Percentiles rank a stretch among this genome's conserved stretches.
Evolutionary conservation across 1,140 invertebrate species (phyloP).

Genomic region (Polypedilum pembai): DNA sequence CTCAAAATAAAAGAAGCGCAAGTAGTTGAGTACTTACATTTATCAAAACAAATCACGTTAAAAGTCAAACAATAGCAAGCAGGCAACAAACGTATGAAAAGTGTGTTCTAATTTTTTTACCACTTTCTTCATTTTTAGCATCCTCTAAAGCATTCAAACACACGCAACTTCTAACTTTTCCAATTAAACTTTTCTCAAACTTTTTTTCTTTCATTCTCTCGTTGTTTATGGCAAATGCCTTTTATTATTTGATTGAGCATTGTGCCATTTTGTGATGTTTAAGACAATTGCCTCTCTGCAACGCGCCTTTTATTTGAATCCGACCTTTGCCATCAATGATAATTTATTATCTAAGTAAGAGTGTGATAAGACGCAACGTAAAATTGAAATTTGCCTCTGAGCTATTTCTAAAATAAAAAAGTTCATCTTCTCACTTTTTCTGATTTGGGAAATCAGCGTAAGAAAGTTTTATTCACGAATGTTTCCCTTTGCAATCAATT

Average conservation of each 20-base stretch:
- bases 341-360: no score
- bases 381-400: not conserved
- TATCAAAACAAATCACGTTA: no score
- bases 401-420: not conserved
- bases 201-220: not conserved
- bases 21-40: no score
- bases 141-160: no score
- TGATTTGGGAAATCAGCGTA: not conserved
- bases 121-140: no score
- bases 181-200: not conserved
- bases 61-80: no score
- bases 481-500: no score
- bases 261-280: not conserved
- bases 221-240: not conserved
- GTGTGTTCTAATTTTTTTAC: no score
- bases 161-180: not conserved
- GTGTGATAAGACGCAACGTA: not conserved
- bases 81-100: no score
- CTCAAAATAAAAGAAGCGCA: no score
- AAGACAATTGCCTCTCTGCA: not conserved
- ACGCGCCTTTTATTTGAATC: not conserved
- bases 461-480: no score
- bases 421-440: not conserved
- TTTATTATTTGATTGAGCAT: conserved; percentile 5
- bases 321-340: no score